These are phyloP conservation scores for Drosophila eugracilis DNA, from an alignment of 1,140 invertebrate species.

Conservation along the genomic window DNA sequence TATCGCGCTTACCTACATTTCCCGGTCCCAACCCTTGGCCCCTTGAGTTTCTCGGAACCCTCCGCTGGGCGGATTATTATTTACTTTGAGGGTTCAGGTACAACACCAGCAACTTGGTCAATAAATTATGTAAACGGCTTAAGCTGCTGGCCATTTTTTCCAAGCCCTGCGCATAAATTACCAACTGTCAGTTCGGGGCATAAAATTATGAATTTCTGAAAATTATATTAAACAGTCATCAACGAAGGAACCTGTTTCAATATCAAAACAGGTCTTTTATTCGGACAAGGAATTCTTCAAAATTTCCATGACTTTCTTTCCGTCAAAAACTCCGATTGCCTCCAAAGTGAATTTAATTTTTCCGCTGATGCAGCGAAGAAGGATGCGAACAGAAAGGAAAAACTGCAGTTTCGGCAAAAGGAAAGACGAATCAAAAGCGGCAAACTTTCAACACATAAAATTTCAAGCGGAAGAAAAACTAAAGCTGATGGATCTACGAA, in stretches of 20 bases:
- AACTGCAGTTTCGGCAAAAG: constrained; percentile 61
- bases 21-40: not conserved
- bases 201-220: constrained; percentile 7
- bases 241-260: too few relatives aligned
- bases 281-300: not conserved
- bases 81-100: constrained; percentile 58
- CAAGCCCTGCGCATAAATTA: constrained; percentile 61
- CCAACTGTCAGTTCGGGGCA: constrained; percentile 6
- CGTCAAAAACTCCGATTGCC: not conserved
- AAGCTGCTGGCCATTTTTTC: constrained; percentile 55
- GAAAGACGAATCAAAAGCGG: constrained; percentile 10
- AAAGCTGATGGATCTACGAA: constrained; percentile 81
- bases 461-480: constrained; percentile 59
- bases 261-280: too few relatives aligned
- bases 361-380: constrained; percentile 46
- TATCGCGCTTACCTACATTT: constrained; percentile 5
- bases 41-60: constrained; percentile 6
- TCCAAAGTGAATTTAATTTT: constrained; percentile 54
- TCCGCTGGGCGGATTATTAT: constrained; percentile 64
- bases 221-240: constrained; percentile 7
- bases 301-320: constrained; percentile 18
- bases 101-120: constrained; percentile 23
- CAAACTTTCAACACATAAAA: constrained; percentile 57
- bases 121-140: constrained; percentile 81
- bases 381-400: not conserved